These are phyloP conservation scores for Probosciger aterrimus DNA, from an alignment of 2,113 vertebrate genomes.

Conservation along the genomic window DNA sequence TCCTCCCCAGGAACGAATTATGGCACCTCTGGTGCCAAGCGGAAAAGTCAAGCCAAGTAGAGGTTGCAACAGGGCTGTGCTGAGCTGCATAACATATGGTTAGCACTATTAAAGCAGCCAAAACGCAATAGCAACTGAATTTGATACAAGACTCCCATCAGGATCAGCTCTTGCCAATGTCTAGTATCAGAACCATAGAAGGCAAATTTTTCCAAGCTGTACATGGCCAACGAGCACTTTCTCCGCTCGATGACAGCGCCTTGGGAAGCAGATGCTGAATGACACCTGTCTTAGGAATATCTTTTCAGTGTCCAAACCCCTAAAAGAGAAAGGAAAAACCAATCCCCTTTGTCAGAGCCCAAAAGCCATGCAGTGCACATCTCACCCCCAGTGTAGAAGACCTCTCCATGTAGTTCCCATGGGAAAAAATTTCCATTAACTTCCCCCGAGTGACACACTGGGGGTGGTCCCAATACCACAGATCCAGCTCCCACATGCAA, in stretches of 20 bases:
- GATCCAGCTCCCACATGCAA: neutral
- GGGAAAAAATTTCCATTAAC: neutral
- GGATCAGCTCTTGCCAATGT: conserved; percentile 26
- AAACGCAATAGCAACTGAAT: neutral
- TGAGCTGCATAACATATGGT: neutral
- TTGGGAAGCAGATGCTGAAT: neutral
- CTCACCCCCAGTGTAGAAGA: neutral
- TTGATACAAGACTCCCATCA: conserved; percentile 26
- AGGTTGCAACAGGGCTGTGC: neutral
- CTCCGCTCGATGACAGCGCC: neutral
- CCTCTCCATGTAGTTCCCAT: fast-evolving
- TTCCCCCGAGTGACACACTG: neutral
- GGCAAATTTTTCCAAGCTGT: neutral
- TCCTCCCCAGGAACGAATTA: neutral
- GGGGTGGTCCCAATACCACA: neutral
- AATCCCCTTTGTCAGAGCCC: neutral
- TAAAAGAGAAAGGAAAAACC: neutral
- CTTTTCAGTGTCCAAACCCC: neutral
- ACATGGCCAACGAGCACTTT: neutral
- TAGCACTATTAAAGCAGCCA: neutral
- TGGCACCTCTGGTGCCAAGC: neutral
- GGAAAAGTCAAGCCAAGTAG: neutral
- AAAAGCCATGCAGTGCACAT: neutral
- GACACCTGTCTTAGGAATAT: neutral
- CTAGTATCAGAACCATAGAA: conserved; percentile 11